phyloP scores from a whole-genome alignment of 2,888 invertebrate species.

The Metallyticus violacea region DNA sequence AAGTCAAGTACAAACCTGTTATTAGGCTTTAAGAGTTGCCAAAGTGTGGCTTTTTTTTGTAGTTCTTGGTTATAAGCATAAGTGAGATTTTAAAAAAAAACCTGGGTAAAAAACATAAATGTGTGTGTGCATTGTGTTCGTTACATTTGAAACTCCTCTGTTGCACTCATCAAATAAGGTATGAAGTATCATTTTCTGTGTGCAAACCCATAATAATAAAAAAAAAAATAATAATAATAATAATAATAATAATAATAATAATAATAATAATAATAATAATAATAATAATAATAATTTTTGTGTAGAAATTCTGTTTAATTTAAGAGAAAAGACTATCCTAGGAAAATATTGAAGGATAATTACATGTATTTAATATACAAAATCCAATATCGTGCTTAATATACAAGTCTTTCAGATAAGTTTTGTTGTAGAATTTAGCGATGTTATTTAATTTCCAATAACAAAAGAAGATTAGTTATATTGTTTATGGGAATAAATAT shows the following conservation, averaged over 20 bases:
- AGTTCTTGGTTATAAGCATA: background rate
- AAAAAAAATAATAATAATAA: background rate
- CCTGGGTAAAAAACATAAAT: background rate
- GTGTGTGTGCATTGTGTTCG: background rate
- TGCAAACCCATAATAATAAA: background rate
- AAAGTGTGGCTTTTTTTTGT: constrained; percentile 30
- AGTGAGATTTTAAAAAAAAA: background rate
- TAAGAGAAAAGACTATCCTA: background rate
- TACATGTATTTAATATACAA: background rate
- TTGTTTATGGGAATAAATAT: no score
- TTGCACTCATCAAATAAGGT: background rate
- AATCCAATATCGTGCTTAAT: background rate
- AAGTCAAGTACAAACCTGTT: constrained; percentile 36
- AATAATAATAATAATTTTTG: background rate
- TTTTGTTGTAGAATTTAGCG: background rate
- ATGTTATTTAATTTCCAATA: background rate
- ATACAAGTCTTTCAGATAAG: background rate
- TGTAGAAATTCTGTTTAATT: background rate
- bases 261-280: background rate
- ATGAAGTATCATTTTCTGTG: background rate
- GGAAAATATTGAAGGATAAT: background rate
- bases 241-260: background rate
- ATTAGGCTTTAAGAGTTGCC: constrained; percentile 33
- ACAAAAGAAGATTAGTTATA: background rate
- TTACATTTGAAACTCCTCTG: constrained; percentile 5